These are phyloP conservation scores for Porites australiensis DNA, from an alignment of 64 coral and sea anemone genomes.

Conservation along the genomic window DNA sequence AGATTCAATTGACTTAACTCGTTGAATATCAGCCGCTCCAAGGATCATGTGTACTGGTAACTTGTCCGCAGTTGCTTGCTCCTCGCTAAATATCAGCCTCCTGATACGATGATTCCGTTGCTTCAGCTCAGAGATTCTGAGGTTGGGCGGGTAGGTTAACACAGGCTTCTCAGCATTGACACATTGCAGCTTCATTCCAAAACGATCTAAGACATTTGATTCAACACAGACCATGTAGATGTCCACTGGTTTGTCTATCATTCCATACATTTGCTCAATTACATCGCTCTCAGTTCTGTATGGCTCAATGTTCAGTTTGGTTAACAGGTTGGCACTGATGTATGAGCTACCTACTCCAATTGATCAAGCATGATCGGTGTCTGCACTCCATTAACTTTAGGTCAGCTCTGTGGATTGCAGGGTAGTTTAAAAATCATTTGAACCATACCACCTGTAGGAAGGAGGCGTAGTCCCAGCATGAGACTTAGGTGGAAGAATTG, in stretches of 20 bases:
- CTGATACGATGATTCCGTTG: neutral
- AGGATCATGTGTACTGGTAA: constrained; percentile 61
- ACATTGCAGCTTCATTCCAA: constrained; percentile 18
- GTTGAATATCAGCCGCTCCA: constrained; percentile 52
- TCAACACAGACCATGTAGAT: constrained; percentile 37
- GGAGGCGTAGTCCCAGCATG: neutral
- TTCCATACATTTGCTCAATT: constrained; percentile 75
- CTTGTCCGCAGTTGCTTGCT: constrained; percentile 22
- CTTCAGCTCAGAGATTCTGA: constrained; percentile 53
- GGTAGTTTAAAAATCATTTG: constrained; percentile 21
- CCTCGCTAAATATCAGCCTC: constrained; percentile 61
- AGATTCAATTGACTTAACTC: constrained; percentile 48
- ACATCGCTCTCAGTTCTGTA: constrained; percentile 44
- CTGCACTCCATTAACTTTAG: constrained; percentile 46
- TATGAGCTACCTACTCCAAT: constrained; percentile 72
- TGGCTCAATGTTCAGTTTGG: constrained; percentile 52
- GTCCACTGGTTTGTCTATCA: constrained; percentile 48
- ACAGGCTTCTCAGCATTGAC: constrained; percentile 77
- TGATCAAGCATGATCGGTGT: constrained; percentile 69
- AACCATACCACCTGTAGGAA: constrained; percentile 21
- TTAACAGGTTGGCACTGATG: constrained; percentile 64
- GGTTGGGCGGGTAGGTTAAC: constrained; percentile 48
- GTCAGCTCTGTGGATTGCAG: constrained; percentile 1
- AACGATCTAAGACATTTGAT: neutral
- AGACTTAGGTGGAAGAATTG: neutral